Evolutionary conservation across 2,113 vertebrate species (phyloP).

Genomic region (Collichthys lucidus): DNA sequence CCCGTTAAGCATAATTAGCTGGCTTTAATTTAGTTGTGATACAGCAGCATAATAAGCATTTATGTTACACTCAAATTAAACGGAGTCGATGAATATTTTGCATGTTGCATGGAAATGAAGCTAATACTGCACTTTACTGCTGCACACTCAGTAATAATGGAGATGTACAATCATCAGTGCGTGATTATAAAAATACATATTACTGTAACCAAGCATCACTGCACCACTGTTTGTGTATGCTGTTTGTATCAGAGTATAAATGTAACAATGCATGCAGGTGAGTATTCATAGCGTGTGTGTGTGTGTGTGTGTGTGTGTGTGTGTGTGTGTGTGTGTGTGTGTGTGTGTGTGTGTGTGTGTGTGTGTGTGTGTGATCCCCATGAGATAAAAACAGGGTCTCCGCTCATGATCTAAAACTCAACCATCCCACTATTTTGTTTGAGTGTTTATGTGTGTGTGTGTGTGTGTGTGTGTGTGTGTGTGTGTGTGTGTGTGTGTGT

Average conservation of each 20-base stretch:
- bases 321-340: neutral
- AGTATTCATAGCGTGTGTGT: neutral
- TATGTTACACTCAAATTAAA: constrained; percentile 58
- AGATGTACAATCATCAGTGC: constrained; percentile 13
- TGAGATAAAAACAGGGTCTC: constrained; percentile 42
- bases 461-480: neutral
- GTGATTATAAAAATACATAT: neutral
- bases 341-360: constrained; percentile 10
- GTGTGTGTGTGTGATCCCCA: constrained; percentile 15
- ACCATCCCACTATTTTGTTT: constrained; percentile 4
- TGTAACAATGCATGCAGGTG: neutral
- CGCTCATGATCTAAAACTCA: constrained; percentile 16
- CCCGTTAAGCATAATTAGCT: constrained; percentile 61
- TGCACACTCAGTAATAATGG: neutral
- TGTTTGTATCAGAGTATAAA: neutral
- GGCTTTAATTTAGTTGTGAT: constrained; percentile 63
- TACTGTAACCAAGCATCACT: neutral
- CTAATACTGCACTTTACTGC: constrained; percentile 19
- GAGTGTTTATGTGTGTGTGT: neutral
- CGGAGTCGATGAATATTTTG: constrained; percentile 47
- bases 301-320: neutral
- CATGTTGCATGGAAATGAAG: constrained; percentile 43
- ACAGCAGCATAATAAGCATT: constrained; percentile 49
- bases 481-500: no score
- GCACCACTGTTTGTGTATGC: neutral